phyloP scores from a whole-genome alignment of 2,113 vertebrate species.

The Hemiscyllium ocellatum region DNA sequence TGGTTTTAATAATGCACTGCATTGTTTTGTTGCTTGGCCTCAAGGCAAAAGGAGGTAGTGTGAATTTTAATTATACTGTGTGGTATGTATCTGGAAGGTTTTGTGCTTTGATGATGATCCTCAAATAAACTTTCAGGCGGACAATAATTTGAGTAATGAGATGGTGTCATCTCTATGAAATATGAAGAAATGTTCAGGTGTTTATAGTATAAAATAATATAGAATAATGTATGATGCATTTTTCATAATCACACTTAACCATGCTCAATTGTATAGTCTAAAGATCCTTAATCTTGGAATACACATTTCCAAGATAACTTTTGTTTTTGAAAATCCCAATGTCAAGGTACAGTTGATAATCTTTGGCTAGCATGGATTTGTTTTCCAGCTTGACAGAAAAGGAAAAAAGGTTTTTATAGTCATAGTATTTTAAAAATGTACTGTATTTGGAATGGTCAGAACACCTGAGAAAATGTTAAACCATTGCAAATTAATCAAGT shows the following conservation, averaged over 20 bases:
- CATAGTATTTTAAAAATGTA: too few relatives aligned
- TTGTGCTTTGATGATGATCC: background rate
- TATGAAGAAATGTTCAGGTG: background rate
- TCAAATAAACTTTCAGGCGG: background rate
- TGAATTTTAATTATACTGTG: background rate
- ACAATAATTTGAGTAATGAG: background rate
- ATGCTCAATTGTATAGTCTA: background rate
- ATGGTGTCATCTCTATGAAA: background rate
- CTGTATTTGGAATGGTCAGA: background rate
- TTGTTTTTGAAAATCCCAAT: background rate
- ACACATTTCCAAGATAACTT: background rate
- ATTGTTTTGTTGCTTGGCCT: background rate
- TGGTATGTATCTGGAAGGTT: background rate
- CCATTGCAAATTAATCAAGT: background rate
- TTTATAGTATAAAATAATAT: too few relatives aligned
- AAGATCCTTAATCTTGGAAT: background rate
- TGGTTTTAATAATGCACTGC: background rate
- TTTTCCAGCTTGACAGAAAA: background rate
- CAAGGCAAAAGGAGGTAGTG: background rate
- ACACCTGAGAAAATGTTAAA: background rate
- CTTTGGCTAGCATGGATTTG: background rate
- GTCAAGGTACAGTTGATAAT: background rate
- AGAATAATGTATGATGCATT: background rate
- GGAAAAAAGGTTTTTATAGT: background rate
- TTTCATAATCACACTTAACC: background rate